Evolutionary conservation across 2,113 vertebrate genomes (phyloP).

Genomic region (Thryonomys swinderianus): DNA sequence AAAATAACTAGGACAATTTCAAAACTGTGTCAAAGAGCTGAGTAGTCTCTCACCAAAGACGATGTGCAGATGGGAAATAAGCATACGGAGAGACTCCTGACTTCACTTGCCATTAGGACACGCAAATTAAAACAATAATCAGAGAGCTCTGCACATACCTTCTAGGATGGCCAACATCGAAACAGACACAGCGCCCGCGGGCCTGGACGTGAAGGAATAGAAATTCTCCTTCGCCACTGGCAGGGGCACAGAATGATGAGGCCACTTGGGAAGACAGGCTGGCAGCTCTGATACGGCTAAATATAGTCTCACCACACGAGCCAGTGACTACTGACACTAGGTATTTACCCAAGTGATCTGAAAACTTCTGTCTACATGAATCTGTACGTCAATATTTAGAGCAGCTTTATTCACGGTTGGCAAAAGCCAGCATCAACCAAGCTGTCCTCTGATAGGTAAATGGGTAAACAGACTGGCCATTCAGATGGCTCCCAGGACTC

Average conservation of each 20-base stretch:
- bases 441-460: background rate
- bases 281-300: background rate
- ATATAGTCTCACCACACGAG: background rate
- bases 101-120: background rate
- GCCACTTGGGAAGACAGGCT: background rate
- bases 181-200: background rate
- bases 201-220: rapidly evolving
- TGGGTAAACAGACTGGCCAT: background rate
- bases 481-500: rapidly evolving
- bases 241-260: rapidly evolving
- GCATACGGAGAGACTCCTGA: slow-evolving; percentile 10
- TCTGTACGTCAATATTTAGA: background rate
- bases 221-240: rapidly evolving
- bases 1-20: slow-evolving; percentile 19
- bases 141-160: background rate
- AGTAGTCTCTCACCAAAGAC: slow-evolving; percentile 33
- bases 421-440: background rate
- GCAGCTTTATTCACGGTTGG: background rate
- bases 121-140: slow-evolving; percentile 49
- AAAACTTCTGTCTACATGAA: background rate
- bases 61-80: slow-evolving; percentile 39
- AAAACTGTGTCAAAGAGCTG: slow-evolving; percentile 44
- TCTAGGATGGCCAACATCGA: background rate
- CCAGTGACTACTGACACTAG: background rate
- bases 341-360: background rate